A percentile compares a stretch with the other conserved stretches of the same genome.
phyloP scores from a whole-genome alignment of 2,797 vertebrate genomes.

The Phrynocephalus vlangalii region DNA sequence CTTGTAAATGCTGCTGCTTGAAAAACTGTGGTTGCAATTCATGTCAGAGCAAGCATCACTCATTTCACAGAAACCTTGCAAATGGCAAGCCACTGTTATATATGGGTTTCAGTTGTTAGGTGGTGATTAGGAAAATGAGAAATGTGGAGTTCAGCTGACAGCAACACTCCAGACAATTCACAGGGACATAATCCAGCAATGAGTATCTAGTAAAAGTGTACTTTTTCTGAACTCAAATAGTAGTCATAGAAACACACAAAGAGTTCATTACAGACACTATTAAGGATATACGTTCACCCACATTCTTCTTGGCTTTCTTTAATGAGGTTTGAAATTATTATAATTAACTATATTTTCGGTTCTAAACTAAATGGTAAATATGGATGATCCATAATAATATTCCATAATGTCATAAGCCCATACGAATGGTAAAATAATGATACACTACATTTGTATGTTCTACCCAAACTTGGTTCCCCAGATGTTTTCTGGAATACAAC shows the following conservation, averaged over 20 bases:
- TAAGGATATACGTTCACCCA: background rate
- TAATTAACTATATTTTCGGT: background rate
- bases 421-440: background rate
- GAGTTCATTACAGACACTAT: background rate
- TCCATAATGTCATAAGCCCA: background rate
- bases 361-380: background rate
- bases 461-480: too few species aligned
- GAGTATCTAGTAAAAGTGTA: slow-evolving; percentile 35
- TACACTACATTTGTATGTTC: too few species aligned
- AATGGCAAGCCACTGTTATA: slow-evolving; percentile 50
- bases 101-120: slow-evolving; percentile 42
- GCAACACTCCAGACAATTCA: slow-evolving; percentile 46
- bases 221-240: background rate
- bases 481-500: too few species aligned
- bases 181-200: slow-evolving; percentile 49
- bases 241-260: slow-evolving; percentile 24
- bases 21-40: slow-evolving; percentile 54
- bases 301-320: background rate
- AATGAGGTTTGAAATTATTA: background rate
- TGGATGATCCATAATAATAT: background rate
- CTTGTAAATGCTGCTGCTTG: background rate
- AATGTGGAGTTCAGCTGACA: slow-evolving; percentile 47
- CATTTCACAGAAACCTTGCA: slow-evolving; percentile 49
- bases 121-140: slow-evolving; percentile 45
- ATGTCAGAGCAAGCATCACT: slow-evolving; percentile 45